Evolutionary conservation across 2,888 invertebrate species (phyloP), one percentile per base, ranked within the genome.

Genomic region (Coelopa pilipes): DNA sequence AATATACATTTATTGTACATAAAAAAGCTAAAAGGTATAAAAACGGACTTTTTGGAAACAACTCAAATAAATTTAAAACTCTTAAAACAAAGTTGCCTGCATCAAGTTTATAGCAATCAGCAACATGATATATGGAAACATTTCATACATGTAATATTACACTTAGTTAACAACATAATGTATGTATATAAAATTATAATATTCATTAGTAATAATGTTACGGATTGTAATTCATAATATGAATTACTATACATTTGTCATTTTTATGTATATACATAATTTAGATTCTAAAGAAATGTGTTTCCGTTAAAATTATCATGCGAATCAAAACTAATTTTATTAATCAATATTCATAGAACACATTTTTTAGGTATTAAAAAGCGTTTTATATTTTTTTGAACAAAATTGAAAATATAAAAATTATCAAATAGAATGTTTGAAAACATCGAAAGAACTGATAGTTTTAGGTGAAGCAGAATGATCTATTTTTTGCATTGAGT

Each of bases 401-500:
- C 34, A 34, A 62, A 57, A 45, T 62, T 62, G 12, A 13, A 62
- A 62, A 62, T 11, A 57, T n/a, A 45, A 62, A 62, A 12, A 34
- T 34, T 53, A 17, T 21, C 21, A 68, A 53, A 68, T 24, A 55
- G 34, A 53, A 66, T 15, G 67, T 55, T 55, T 68, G n/a, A n/a
- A n/a, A 55, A 53, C 15, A 55, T 34, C 76, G 79, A 79, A 81
- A 79, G 82, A 79, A 82, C 82, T 82, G 82, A 82, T 82, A 82
- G 81, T 77, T 80, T 81, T 81, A 80, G 80, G 77, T 74, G 76
- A 69, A 17, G 59, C 10, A n/a, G 57, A 34, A 62, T 34, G 53
- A 53, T 7, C 34, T 34, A 34, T 34, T 34, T 34, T 34, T 34
- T 34, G 34, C 34, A 34, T 34, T 34, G 34, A 34, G 34, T 34